phyloP scores from a whole-genome alignment of 1,140 invertebrate genomes.

The Drosophila asahinai region DNA sequence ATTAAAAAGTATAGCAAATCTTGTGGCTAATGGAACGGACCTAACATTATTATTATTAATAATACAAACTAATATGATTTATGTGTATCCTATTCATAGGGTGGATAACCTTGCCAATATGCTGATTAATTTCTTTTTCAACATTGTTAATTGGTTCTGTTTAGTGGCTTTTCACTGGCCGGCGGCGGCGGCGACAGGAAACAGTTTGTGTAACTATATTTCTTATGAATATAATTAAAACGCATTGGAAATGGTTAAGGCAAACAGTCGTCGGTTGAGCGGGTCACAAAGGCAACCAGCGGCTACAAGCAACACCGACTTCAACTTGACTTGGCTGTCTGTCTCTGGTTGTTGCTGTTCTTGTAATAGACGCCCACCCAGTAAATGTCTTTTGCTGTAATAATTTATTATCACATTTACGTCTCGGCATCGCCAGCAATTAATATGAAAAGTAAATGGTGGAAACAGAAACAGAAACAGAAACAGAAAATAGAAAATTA shows the following conservation, averaged over 20 bases:
- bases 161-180: constrained; percentile 41
- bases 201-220: constrained; percentile 50
- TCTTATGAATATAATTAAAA: constrained; percentile 59
- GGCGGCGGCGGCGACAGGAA: constrained; percentile 49
- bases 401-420: constrained; percentile 82
- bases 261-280: constrained; percentile 31
- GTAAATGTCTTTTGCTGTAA: constrained; percentile 71
- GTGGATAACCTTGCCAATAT: constrained; percentile 32
- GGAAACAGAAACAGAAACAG: constrained; percentile 20
- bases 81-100: constrained; percentile 36
- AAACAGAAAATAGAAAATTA: constrained; percentile 60
- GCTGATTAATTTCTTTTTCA: constrained; percentile 38
- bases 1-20: not conserved
- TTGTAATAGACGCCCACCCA: constrained; percentile 72
- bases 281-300: constrained; percentile 31
- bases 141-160: constrained; percentile 46
- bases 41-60: not conserved
- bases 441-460: constrained; percentile 72
- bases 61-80: constrained; percentile 7
- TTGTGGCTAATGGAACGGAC: not conserved
- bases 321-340: constrained; percentile 47
- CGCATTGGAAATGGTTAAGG: constrained; percentile 37
- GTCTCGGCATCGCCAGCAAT: constrained; percentile 67
- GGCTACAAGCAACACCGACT: constrained; percentile 31
- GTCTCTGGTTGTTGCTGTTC: constrained; percentile 22